Conservation (phyloP, 1,140 invertebrate genomes). For the Heliconius eleuchia region DNA sequence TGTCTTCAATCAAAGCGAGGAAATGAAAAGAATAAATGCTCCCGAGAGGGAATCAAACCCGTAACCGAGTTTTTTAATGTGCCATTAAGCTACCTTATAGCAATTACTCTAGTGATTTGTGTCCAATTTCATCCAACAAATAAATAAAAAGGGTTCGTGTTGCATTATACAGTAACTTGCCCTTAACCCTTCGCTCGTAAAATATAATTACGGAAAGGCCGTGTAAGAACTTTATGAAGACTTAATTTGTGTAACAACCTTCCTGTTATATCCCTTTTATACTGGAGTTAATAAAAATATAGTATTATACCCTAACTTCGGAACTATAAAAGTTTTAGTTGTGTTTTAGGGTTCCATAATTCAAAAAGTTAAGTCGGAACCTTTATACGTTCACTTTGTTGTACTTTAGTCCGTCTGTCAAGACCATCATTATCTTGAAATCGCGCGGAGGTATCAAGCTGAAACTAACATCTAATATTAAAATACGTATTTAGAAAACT, state of each 20-base stretch:
- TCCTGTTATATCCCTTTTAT: constrained; percentile 32
- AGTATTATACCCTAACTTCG: constrained; percentile 1
- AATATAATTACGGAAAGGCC: constrained; percentile 41
- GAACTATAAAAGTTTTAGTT: neutral
- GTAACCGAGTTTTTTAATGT: neutral
- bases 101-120: neutral
- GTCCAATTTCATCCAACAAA: constrained; percentile 33
- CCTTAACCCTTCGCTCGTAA: constrained; percentile 32
- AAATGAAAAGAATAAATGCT: too few species aligned
- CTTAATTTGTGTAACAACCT: constrained; percentile 44
- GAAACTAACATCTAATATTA: too few species aligned
- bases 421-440: too few species aligned
- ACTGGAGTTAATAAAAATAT: constrained; percentile 38
- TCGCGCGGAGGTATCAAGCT: too few species aligned
- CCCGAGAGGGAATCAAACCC: neutral
- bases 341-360: too few species aligned
- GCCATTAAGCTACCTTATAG: neutral
- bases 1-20: too few species aligned
- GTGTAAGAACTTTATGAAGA: constrained; percentile 40
- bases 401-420: too few species aligned
- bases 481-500: too few species aligned
- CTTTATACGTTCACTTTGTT: too few species aligned
- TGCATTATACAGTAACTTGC: constrained; percentile 12
- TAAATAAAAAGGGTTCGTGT: constrained; percentile 15
- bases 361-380: too few species aligned